phyloP scores from a whole-genome alignment of 2,113 vertebrate species.

The Rhabdomys dilectus region DNA sequence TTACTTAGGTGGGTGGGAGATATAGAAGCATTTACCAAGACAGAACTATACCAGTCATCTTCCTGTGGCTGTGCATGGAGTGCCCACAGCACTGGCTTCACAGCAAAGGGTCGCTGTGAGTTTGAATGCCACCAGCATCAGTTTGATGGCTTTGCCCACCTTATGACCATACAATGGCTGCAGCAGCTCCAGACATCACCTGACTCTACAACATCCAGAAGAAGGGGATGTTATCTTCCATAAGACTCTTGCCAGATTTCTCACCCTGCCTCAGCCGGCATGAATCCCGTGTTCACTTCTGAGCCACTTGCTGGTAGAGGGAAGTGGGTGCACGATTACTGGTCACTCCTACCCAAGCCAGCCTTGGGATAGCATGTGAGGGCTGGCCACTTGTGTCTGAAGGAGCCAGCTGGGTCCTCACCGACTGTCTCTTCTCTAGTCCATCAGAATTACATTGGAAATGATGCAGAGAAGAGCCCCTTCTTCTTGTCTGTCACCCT shows the following conservation, averaged over 20 bases:
- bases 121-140: not conserved
- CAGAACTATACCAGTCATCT: not conserved
- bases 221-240: not conserved
- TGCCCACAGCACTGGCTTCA: not conserved
- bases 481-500: slow-evolving; percentile 98
- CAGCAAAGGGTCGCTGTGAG: not conserved
- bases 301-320: not conserved
- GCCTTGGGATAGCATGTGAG: not conserved
- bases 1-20: not conserved
- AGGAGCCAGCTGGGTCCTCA: not conserved
- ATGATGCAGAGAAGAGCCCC: slow-evolving; percentile 96
- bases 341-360: not conserved
- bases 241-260: not conserved
- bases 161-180: not conserved
- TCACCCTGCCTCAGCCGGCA: not conserved
- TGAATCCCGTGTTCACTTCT: not conserved
- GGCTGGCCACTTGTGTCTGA: not conserved
- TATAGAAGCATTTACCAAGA: not conserved
- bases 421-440: slow-evolving; percentile 87
- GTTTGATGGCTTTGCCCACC: not conserved
- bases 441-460: slow-evolving; percentile 98
- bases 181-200: not conserved
- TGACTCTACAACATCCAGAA: not conserved
- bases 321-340: not conserved
- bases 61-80: not conserved